phyloP scores from a whole-genome alignment of 2,888 invertebrate species.

The Schrankia costaestrigalis region DNA sequence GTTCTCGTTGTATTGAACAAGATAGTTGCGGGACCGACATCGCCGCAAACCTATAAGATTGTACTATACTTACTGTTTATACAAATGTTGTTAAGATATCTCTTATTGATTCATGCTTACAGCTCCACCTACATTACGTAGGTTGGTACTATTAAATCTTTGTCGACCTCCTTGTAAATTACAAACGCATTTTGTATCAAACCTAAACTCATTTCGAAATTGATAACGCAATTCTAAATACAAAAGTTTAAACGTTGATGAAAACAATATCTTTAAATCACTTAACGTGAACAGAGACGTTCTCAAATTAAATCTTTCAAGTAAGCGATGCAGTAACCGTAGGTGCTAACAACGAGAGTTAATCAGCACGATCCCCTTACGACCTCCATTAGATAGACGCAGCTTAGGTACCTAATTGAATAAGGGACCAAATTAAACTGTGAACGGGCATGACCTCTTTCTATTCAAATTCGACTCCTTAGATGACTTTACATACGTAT shows the following conservation, averaged over 20 bases:
- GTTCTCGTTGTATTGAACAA: constrained; percentile 56
- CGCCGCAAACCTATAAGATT: constrained; percentile 16
- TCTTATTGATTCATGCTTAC: constrained; percentile 17
- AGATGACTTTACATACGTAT: constrained; percentile 53
- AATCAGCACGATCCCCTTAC: constrained; percentile 73
- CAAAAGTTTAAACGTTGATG: background rate
- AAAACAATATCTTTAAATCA: background rate
- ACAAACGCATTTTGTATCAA: too few relatives aligned
- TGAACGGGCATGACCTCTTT: constrained; percentile 70
- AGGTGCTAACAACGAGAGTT: constrained; percentile 69
- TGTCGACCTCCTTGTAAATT: constrained; percentile 1
- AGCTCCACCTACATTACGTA: constrained; percentile 16
- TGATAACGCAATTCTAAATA: background rate
- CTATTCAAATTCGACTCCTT: constrained; percentile 72
- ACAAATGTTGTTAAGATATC: constrained; percentile 16
- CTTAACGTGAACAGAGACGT: constrained; percentile 8
- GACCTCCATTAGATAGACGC: constrained; percentile 70
- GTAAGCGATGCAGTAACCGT: constrained; percentile 44
- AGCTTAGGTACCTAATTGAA: constrained; percentile 74
- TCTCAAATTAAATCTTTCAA: constrained; percentile 46
- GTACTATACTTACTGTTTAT: constrained; percentile 16
- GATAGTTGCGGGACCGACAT: constrained; percentile 54
- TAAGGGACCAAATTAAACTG: constrained; percentile 75
- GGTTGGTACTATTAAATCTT: constrained; percentile 6
- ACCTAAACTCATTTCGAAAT: too few relatives aligned